Evolutionary conservation across 1,140 invertebrate species (phyloP), one percentile per base, ranked within the genome.

Genomic region (Doryteuthis pealeii): DNA sequence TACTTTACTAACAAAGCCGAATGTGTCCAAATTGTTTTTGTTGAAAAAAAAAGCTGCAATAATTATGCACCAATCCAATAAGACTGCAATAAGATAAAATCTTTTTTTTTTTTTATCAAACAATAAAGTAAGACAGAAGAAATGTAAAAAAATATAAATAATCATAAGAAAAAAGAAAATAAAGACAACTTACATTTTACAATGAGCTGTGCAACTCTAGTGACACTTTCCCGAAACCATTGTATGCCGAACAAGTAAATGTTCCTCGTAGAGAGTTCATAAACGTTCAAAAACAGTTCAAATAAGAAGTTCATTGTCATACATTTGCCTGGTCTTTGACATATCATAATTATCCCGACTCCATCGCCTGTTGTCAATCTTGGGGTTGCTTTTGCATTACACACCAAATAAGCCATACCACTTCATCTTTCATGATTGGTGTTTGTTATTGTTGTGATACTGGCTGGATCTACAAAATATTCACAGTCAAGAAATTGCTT

Each of bases 181-280:
- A 10, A 3, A n/a, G 18, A 28, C 10, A 78, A 90, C 92, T 93
- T 91, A 92, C 94, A 95, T 89, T 94, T 94, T 8, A 96, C 94
- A 70, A 95, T 90, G 26, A 96, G 86, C 86, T 92, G 91, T 28
- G 89, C 88, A 49, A 86, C 83, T 65, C 84, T 85, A 35, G 87
- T 90, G 5, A 91, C 92, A 92, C 91, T 79, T 92, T 91, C 30
- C 95, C 95, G 75, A 99, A 93, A 68, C 94, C 94, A 86, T 99
- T 99, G 89, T 97, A 93, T 28, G 95, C 96, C 67, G 93, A 91
- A 87, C 97, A 99, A 62, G 91, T 91, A 89, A 97, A 99, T 74
- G 92, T 91, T 0, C 97, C 97, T 1, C n/a, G 95, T 93, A 40
- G 91, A 92, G 0, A 95, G 92, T 81, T 92, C 89, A 66, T 91